Evolutionary conservation across 2,888 invertebrate species (phyloP).

Genomic region (Camponotus fellah): DNA sequence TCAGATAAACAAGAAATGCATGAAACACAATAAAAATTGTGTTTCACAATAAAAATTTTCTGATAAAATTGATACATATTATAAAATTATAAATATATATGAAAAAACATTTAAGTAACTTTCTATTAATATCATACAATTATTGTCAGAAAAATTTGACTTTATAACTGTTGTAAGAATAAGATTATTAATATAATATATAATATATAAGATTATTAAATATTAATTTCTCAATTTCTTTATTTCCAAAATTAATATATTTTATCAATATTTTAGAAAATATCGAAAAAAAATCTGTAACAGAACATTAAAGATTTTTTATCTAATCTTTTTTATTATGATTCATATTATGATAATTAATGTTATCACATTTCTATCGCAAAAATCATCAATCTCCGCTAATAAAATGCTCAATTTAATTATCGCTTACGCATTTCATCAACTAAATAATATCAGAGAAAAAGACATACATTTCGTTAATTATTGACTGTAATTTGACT

Average conservation of each 20-base stretch:
- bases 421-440: constrained; percentile 16
- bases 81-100: neutral
- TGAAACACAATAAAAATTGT: no score
- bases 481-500: constrained; percentile 28
- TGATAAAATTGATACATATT: neutral
- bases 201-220: neutral
- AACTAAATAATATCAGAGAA: constrained; percentile 30
- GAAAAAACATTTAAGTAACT: neutral
- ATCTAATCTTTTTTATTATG: neutral
- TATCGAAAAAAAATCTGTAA: neutral
- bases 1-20: neutral
- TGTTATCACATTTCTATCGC: constrained; percentile 5
- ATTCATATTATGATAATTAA: constrained; percentile 26
- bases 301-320: neutral
- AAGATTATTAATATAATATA: neutral
- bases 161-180: neutral
- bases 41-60: constrained; percentile 2
- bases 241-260: neutral
- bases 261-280: neutral
- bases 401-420: constrained; percentile 39
- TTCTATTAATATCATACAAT: neutral
- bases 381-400: neutral
- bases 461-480: constrained; percentile 26
- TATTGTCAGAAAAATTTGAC: neutral
- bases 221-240: neutral